Evolutionary conservation across 2,113 vertebrate genomes (phyloP).

Genomic region (Coptodon bakossiorum): DNA sequence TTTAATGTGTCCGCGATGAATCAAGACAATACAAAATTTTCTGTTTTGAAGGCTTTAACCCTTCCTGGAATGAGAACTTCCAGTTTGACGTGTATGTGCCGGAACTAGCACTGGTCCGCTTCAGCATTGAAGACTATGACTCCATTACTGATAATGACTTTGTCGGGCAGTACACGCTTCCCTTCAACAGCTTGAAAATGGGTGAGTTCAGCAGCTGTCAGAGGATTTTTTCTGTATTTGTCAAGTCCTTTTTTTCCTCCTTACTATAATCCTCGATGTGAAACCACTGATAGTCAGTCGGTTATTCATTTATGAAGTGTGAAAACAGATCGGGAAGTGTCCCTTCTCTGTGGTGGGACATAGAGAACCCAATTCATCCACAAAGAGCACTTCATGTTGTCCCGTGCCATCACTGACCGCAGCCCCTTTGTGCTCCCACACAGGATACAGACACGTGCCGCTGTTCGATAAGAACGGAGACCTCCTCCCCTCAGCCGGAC

Average conservation of each 20-base stretch:
- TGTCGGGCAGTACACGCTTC: constrained; percentile 85
- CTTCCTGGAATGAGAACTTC: constrained; percentile 83
- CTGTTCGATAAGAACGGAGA: constrained; percentile 82
- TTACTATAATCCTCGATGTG: neutral
- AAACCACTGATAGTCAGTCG: neutral
- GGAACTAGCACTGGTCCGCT: constrained; percentile 83
- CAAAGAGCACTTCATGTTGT: neutral
- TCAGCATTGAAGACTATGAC: constrained; percentile 87
- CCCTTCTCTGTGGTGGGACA: neutral
- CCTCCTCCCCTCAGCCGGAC: constrained; percentile 77
- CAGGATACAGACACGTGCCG: constrained; percentile 94
- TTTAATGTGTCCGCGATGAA: neutral
- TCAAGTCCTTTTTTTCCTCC: too few relatives aligned
- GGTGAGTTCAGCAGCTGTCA: constrained; percentile 68
- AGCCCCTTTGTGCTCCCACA: neutral
- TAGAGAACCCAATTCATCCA: neutral
- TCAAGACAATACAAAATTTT: neutral
- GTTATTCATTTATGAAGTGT: neutral
- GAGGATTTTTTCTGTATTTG: neutral
- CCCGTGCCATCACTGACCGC: neutral
- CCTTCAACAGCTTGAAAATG: constrained; percentile 83
- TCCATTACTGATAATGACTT: constrained; percentile 81
- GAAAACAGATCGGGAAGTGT: neutral
- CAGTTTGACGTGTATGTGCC: constrained; percentile 84
- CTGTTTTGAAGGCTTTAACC: constrained; percentile 79